These are phyloP conservation scores for Gymnothorax javanicus DNA, from an alignment of 2,797 vertebrate genomes.

Conservation along the genomic window DNA sequence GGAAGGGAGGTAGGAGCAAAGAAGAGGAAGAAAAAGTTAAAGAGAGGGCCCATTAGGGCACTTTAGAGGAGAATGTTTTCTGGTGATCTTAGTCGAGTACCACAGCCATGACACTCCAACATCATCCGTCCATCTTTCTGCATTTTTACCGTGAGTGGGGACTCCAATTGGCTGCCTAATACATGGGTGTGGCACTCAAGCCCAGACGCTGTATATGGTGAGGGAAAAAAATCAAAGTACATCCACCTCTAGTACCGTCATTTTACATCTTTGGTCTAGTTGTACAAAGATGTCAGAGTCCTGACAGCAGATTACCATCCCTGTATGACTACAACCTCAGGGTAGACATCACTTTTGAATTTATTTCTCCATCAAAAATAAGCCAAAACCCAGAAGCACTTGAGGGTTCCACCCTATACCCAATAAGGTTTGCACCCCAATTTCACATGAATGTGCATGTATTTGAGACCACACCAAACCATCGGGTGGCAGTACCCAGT, in stretches of 20 bases:
- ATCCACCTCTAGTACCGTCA: background rate
- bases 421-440: background rate
- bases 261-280: no score
- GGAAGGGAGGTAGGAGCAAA: background rate
- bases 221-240: background rate
- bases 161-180: background rate
- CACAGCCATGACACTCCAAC: background rate
- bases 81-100: background rate
- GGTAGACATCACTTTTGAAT: background rate
- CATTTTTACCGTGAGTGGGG: background rate
- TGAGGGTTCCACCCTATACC: no score
- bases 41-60: background rate
- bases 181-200: background rate
- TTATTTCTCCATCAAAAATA: background rate
- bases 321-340: background rate
- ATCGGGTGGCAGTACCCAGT: background rate
- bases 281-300: background rate
- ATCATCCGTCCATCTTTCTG: background rate
- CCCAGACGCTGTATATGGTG: background rate
- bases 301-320: background rate
- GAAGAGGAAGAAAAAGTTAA: no score
- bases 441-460: background rate
- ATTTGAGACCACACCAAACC: background rate
- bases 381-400: background rate
- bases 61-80: constrained; percentile 12